A percentile compares a stretch with the other conserved stretches of the same genome.
Evolutionary conservation across 2,797 vertebrate genomes (phyloP).

Genomic region (Sciurus carolinensis): DNA sequence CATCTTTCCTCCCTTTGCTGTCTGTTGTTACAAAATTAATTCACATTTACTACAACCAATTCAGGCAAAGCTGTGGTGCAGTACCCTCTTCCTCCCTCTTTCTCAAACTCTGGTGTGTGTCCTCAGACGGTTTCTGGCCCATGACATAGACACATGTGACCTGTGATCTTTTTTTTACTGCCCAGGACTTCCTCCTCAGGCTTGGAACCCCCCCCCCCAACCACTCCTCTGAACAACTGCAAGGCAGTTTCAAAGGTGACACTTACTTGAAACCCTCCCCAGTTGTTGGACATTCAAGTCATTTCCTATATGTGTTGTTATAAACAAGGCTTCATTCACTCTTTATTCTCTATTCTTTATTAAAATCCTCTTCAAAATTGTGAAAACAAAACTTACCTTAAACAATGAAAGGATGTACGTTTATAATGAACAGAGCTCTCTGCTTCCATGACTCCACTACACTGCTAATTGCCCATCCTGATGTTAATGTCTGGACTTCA

Average conservation of each 20-base stretch:
- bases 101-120: background rate
- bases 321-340: background rate
- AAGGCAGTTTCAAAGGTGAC: background rate
- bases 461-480: background rate
- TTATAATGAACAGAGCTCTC: background rate
- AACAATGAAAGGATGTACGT: background rate
- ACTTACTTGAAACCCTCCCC: background rate
- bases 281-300: background rate
- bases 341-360: background rate
- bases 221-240: background rate
- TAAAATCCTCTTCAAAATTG: constrained; percentile 21
- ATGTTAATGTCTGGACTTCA: background rate
- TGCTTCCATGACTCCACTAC: background rate
- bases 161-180: background rate
- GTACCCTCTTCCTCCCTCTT: background rate
- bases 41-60: background rate
- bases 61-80: background rate
- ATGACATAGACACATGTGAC: background rate
- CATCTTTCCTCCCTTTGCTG: background rate
- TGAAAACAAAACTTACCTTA: constrained; percentile 1
- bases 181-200: rapidly evolving
- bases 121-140: background rate
- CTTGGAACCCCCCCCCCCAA: background rate
- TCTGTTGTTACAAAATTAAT: constrained; percentile 27
- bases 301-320: background rate